Evolutionary conservation across 2,113 vertebrate species (phyloP).

Genomic region (Isichthys henryi): DNA sequence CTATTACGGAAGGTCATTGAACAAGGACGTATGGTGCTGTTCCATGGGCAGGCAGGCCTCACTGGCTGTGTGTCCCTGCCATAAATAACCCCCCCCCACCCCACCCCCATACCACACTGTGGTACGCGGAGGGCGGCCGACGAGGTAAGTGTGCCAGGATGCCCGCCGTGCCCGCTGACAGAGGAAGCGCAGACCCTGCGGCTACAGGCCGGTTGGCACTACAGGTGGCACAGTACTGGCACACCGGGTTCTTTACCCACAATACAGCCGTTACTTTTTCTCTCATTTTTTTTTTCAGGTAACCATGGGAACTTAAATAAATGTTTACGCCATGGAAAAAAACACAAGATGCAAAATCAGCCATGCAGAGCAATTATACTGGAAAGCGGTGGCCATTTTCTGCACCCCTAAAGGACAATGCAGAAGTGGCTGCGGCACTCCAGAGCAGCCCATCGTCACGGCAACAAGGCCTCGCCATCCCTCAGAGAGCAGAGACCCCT

Average conservation of each 20-base stretch:
- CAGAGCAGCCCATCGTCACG: not conserved
- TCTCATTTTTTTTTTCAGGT: not conserved
- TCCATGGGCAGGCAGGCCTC: not conserved
- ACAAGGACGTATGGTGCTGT: not conserved
- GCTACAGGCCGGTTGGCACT: not conserved
- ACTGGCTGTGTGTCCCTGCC: not conserved
- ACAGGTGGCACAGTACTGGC: not conserved
- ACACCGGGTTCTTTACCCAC: not conserved
- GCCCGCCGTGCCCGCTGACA: not conserved
- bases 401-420: not conserved
- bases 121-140: not conserved
- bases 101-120: not conserved
- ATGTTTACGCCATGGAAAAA: not conserved
- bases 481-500: not conserved
- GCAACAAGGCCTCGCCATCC: not conserved
- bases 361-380: not conserved
- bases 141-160: not conserved
- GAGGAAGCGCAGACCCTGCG: not conserved
- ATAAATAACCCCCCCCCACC: conserved; percentile 7
- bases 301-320: not conserved
- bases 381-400: not conserved
- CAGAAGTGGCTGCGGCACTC: not conserved
- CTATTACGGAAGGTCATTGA: conserved; percentile 12
- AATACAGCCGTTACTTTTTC: not conserved
- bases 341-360: not conserved